Evolutionary conservation across 2,888 invertebrate genomes (phyloP).

Genomic region (Candidula unifasciata): DNA sequence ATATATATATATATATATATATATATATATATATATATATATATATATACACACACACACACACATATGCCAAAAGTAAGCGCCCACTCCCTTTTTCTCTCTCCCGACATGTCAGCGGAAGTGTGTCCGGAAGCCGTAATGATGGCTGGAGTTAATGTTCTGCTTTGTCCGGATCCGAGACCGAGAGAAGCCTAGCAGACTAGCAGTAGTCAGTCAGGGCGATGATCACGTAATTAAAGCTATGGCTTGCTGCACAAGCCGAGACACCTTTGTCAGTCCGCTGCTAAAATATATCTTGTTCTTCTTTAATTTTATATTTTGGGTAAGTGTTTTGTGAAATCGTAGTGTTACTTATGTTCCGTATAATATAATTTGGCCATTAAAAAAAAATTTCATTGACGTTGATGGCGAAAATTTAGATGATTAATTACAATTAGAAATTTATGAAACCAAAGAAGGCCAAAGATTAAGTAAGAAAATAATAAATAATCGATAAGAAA

Average conservation of each 20-base stretch:
- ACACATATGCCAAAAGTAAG: background rate
- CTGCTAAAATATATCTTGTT: conserved; percentile 92
- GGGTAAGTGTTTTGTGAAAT: conserved; percentile 83
- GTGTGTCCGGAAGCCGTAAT: conserved; percentile 9
- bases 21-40: conserved; percentile 8
- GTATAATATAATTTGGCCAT: too few relatives aligned
- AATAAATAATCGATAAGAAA: too few relatives aligned
- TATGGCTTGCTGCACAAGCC: conserved; percentile 48
- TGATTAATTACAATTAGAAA: too few relatives aligned
- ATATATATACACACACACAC: background rate
- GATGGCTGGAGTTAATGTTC: background rate
- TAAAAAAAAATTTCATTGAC: too few relatives aligned
- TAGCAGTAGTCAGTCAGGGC: background rate
- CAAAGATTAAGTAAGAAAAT: too few relatives aligned
- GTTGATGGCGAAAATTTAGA: too few relatives aligned
- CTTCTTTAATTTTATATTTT: conserved; percentile 91
- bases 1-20: conserved; percentile 1
- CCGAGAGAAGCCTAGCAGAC: background rate
- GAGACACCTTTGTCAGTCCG: conserved; percentile 50
- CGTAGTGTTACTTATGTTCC: too few relatives aligned
- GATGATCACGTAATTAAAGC: background rate
- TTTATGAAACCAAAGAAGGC: too few relatives aligned
- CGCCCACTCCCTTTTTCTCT: background rate
- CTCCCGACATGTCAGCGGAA: background rate
- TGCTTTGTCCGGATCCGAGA: background rate